Base-by-base conservation (phyloP, 2,888 invertebrate species). In the Oxytorus armatus region DNA sequence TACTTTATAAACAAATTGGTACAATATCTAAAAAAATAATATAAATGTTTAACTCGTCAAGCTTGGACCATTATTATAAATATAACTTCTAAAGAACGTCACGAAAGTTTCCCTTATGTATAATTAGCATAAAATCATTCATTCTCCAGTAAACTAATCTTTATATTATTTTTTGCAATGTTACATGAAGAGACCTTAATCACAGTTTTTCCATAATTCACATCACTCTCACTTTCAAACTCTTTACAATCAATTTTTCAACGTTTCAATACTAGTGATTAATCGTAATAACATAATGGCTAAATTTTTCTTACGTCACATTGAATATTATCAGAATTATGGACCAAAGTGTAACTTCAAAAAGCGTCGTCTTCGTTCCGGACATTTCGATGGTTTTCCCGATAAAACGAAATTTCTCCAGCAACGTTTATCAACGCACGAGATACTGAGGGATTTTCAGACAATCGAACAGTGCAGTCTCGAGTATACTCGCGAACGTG, bases 271-370 rank as follows among this genome's bases (percentile, higher is more conserved):
- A 5, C 29, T 29, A 3, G 29, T 29, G 3, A 5, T 29, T 29
- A 29, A 29, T 29, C 3, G 10, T 36, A 8, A 36, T 36, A 8
- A 10, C 4, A 7, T 36, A 36, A 36, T 8, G 3, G 1, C 4
- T 1, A 4, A 8, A 3, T 36, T 36, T 8, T 1, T 36, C 36
- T 36, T 10, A 8, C 10, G 36, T 10, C 4, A 8, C 8, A 36
- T n/a, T 55, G 0, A 65, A 61, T 79, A 55, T 83, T 80, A 83
- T 49, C 89, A 95, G 94, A 99, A 99, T 92, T 99, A 95, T 92
- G 99, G 99, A 0, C 99, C 99, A 0, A 99, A 98, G 92, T 98
- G 98, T 8, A 99, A 99, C 92, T 99, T 99, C 91, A 99, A 98
- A 90, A 98, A 97, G 92, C 95, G 95, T 86, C 98, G 97, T 92